Base-by-base conservation (phyloP, 2,797 vertebrate genomes). In the Telmatherina bonti region DNA sequence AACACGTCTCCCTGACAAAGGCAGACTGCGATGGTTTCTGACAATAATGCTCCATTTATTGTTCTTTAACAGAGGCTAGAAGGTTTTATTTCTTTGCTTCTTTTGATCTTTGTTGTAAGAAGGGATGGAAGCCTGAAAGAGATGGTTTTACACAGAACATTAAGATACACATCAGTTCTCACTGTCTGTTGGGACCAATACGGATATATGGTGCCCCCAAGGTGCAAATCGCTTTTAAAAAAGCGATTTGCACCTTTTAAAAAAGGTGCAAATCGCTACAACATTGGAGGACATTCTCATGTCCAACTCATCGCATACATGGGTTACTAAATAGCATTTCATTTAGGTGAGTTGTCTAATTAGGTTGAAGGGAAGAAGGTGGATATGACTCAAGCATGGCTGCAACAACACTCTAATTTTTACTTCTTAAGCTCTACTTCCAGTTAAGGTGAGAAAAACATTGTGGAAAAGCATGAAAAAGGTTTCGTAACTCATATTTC, bases 1-100 rank as follows among this genome's bases (percentile, higher is more conserved):
- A 53, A 57, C 26, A 13, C 26, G 54, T 58, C 63, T 43, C 7
- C 13, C 29, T 11, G 52, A 27, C 68, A 56, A 60, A 74, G 33
- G 60, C 56, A 60, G 43, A 68, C 18, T 61, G 54, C 27, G 49
- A 33, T 31, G 26, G 7, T 29, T 78, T 81, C 30, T 73, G 33
- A 81, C 67, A 74, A 72, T 67, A 74, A 77, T 67, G 56, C 59
- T 22, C 74, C 41, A 57, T 73, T 60, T 71, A 56, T 82, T 70
- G 41, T 77, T 83, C 52, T 76, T 71, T 29, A 74, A 52, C 74
- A 77, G 41, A 2, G 33, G 49, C 56, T 66, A 20, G 18, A 70
- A 20, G 26, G 4, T 62, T 60, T 58, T 49, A n/a, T 61, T 24
- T 15, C n/a, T 69, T 49, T 67, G 12, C 13, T 45, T 76, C 43